Conservation (phyloP, 2,113 vertebrate species). For the Hypanus sabinus region DNA sequence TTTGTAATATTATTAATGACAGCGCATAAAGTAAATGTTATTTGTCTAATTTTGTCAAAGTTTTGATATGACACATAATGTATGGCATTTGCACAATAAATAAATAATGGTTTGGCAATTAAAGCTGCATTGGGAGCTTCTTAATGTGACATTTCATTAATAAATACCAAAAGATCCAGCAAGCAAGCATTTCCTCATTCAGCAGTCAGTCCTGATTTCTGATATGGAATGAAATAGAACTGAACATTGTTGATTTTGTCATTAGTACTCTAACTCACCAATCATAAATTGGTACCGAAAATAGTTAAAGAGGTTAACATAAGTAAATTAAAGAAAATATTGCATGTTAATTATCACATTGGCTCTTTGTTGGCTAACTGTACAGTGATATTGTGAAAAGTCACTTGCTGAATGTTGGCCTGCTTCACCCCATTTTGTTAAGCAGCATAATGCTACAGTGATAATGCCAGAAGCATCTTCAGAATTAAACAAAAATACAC, state of each 20-base stretch:
- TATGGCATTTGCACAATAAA: slow-evolving; percentile 30
- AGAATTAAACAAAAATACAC: too few species aligned
- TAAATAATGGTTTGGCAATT: slow-evolving; percentile 34
- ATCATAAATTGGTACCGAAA: background rate
- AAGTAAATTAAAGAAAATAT: background rate
- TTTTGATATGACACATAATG: slow-evolving; percentile 11
- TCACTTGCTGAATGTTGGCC: background rate
- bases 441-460: background rate
- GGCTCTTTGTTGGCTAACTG: background rate
- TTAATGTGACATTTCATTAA: slow-evolving; percentile 26
- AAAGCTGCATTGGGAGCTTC: background rate
- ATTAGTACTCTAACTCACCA: background rate
- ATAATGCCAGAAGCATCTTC: too few species aligned
- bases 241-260: background rate
- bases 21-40: slow-evolving; percentile 24
- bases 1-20: slow-evolving; percentile 19
- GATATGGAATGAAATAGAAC: background rate
- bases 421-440: background rate
- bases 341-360: background rate
- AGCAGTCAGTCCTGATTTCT: background rate
- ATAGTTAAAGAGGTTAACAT: background rate
- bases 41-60: slow-evolving; percentile 28
- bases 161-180: slow-evolving; percentile 9
- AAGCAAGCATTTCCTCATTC: background rate
- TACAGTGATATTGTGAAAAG: background rate